These are phyloP conservation scores for Enteromius viviparus DNA, from an alignment of 2,797 vertebrate genomes.

Conservation along the genomic window DNA sequence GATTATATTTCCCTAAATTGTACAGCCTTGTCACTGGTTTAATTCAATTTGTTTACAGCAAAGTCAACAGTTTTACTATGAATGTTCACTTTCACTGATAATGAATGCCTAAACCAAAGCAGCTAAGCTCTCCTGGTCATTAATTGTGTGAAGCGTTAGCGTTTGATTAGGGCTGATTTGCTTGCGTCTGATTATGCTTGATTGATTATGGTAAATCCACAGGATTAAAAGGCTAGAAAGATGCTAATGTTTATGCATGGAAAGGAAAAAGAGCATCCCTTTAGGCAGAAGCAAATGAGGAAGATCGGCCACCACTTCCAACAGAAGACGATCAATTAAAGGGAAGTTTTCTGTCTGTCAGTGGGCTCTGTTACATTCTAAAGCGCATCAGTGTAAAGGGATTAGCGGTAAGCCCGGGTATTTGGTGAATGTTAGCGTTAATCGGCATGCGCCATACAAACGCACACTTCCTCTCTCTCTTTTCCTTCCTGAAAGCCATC, in stretches of 20 bases:
- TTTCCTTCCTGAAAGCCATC: slow-evolving; percentile 9
- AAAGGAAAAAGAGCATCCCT: slow-evolving; percentile 47
- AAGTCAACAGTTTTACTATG: neutral
- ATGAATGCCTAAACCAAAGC: slow-evolving; percentile 31
- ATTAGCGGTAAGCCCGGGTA: slow-evolving; percentile 71
- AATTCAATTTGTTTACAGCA: slow-evolving; percentile 8
- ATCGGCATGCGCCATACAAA: slow-evolving; percentile 41
- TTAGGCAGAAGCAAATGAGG: slow-evolving; percentile 26
- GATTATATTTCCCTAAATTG: neutral
- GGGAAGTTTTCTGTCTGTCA: slow-evolving; percentile 62
- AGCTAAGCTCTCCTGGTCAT: slow-evolving; percentile 42
- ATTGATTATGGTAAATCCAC: slow-evolving; percentile 66
- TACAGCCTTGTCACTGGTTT: neutral
- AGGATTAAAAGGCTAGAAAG: slow-evolving; percentile 61
- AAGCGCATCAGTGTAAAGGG: slow-evolving; percentile 67
- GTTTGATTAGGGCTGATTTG: slow-evolving; percentile 53
- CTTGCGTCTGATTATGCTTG: slow-evolving; percentile 53
- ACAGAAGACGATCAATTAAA: slow-evolving; percentile 56
- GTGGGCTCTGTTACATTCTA: slow-evolving; percentile 59
- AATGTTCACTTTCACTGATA: slow-evolving; percentile 10
- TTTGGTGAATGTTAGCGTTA: slow-evolving; percentile 68
- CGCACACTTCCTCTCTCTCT: neutral
- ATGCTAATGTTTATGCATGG: slow-evolving; percentile 68
- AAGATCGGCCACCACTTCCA: slow-evolving; percentile 40
- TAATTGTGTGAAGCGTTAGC: slow-evolving; percentile 52